Conservation (phyloP, 2,888 invertebrate genomes). For the Meiosimyza platycephala region DNA sequence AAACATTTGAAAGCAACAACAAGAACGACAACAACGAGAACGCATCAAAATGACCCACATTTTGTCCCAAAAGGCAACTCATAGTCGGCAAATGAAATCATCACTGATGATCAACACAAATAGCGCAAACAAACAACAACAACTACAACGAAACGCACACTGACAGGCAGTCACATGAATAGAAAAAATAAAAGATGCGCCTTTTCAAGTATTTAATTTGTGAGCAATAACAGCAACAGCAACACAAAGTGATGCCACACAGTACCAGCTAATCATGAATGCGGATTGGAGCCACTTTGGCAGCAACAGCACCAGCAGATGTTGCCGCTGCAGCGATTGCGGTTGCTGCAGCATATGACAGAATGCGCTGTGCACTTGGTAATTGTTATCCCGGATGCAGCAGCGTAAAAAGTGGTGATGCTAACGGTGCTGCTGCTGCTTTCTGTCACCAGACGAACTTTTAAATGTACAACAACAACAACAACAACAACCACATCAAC, state of each 20-base stretch:
- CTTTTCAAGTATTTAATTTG: constrained; percentile 14
- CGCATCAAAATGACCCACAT: constrained; percentile 16
- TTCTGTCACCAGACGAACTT: background rate
- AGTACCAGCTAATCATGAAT: background rate
- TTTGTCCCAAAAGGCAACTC: constrained; percentile 52
- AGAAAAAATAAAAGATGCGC: background rate
- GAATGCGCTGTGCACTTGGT: constrained; percentile 5
- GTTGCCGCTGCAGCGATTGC: constrained; percentile 16
- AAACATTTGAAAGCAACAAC: background rate
- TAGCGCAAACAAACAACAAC: background rate
- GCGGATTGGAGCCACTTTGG: background rate
- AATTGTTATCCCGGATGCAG: constrained; percentile 27
- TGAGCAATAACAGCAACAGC: background rate
- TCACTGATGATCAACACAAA: background rate
- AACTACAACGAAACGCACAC: background rate
- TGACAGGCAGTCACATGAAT: background rate
- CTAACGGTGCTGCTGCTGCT: background rate
- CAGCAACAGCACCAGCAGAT: constrained; percentile 2
- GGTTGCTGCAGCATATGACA: constrained; percentile 16
- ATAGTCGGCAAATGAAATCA: constrained; percentile 57
- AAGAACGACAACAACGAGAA: no score
- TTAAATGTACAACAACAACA: constrained; percentile 8
- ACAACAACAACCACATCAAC: constrained; percentile 11
- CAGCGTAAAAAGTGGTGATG: background rate
- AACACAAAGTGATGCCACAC: background rate